Base-by-base conservation (phyloP, 2,888 invertebrate genomes). In the Entomobrya proxima region DNA sequence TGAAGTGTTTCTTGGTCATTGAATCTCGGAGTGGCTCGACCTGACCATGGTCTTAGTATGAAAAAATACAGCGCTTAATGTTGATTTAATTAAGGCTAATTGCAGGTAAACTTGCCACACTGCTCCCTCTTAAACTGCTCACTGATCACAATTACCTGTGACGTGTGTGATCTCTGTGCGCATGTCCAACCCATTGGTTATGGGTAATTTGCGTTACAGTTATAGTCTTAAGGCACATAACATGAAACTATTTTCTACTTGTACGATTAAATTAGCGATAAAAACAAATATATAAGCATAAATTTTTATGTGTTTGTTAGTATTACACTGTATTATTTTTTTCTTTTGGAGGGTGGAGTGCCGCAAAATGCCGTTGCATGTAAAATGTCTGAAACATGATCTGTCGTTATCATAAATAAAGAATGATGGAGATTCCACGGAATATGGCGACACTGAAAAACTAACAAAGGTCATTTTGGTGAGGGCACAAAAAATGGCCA, bases 51-150 rank as follows among this genome's bases (percentile, higher is more conserved):
- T 1, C 24, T 24, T 18, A 44, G 27, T n/a, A n/a, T n/a, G n/a
- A n/a, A n/a, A n/a, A n/a, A 40, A 67, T 15, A 50, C 37, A 67
- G 37, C 37, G 44, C n/a, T 37, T 69, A 44, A 27, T 69, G 27
- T 69, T 69, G 69, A 69, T 69, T 69, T 69, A 69, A 69, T 69
- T 69, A 69, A 69, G 69, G 69, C 15, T 69, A 69, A 44, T 69
- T 37, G 44, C 37, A 18, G 37, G n/a, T 18, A 37, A 7, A 11
- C 13, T 18, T 64, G 35, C 21, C 18, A 21, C 24, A 15, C 69
- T 69, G 44, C 24, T 37, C 40, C 37, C 44, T 69, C 69, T 69
- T 40, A 40, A 44, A 69, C 27, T 44, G 2, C 27, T 69, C 40
- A 69, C 15, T 69, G 40, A 24, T 44, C 47, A 4, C n/a, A 13